These are phyloP conservation scores for Ascidia mentula DNA, from an alignment of 23 tunicate genomes.

Conservation along the genomic window DNA sequence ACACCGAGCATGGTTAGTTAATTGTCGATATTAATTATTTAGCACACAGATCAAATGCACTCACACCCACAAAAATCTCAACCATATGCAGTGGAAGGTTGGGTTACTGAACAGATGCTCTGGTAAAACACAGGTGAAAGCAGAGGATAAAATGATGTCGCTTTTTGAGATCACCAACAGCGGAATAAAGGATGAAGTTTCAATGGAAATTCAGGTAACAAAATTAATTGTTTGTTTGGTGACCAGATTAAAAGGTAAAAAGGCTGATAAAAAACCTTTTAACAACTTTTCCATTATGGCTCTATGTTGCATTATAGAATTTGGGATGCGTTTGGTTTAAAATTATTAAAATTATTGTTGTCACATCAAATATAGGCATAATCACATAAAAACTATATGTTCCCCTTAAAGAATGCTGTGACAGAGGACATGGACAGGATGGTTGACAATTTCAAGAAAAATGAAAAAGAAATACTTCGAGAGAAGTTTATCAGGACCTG, in stretches of 20 bases:
- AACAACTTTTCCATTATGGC: too few relatives aligned
- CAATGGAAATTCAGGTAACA: slow-evolving; percentile 18
- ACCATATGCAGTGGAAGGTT: not conserved
- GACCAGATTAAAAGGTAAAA: too few relatives aligned
- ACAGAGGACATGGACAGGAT: not conserved
- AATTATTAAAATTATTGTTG: too few relatives aligned
- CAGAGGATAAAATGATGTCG: slow-evolving; percentile 3
- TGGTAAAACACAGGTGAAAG: slow-evolving; percentile 11
- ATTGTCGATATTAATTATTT: not conserved
- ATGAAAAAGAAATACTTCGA: not conserved
- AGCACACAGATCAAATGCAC: not conserved
- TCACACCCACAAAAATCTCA: not conserved
- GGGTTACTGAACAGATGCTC: not conserved
- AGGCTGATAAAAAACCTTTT: too few relatives aligned
- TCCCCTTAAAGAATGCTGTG: not conserved
- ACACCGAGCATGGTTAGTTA: slow-evolving; percentile 39
- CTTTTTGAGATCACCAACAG: slow-evolving; percentile 9
- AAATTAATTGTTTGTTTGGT: not conserved
- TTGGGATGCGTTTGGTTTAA: too few relatives aligned
- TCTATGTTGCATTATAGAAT: too few relatives aligned
- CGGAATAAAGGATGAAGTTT: slow-evolving; percentile 22
- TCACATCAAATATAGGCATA: too few relatives aligned
- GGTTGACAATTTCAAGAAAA: not conserved
- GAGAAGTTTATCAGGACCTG: not conserved
- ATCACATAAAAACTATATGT: not conserved